Evolutionary conservation across 2,113 vertebrate species (phyloP).

Genomic region (Amphiprion percula): DNA sequence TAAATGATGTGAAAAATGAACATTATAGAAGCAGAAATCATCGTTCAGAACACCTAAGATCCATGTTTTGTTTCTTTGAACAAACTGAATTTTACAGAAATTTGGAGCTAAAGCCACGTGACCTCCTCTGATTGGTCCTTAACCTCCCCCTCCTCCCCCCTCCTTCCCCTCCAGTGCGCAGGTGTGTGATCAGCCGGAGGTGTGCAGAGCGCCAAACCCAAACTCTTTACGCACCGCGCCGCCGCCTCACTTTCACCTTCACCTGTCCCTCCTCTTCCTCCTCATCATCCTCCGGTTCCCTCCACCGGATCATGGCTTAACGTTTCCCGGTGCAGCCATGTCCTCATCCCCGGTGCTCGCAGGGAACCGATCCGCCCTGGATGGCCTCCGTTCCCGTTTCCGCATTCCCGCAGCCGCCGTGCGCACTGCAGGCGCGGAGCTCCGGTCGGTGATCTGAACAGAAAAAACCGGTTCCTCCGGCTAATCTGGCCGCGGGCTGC

Average conservation of each 20-base stretch:
- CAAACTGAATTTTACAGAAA: too few species aligned
- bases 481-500: slow-evolving; percentile 57
- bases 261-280: background rate
- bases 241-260: slow-evolving; percentile 13
- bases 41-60: too few species aligned
- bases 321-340: background rate
- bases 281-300: too few species aligned
- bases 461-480: slow-evolving; percentile 84
- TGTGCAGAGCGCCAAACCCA: slow-evolving; percentile 50
- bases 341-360: background rate
- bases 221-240: slow-evolving; percentile 43
- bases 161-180: background rate
- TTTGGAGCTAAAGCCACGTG: too few species aligned
- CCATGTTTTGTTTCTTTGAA: too few species aligned
- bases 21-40: too few species aligned
- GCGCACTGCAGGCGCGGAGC: slow-evolving; percentile 49
- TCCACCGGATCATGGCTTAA: background rate
- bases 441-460: slow-evolving; percentile 57
- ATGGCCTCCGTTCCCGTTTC: slow-evolving; percentile 66
- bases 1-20: too few species aligned
- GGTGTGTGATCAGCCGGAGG: slow-evolving; percentile 42
- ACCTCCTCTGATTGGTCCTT: too few species aligned
- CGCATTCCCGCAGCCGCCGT: slow-evolving; percentile 76
- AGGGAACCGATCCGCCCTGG: slow-evolving; percentile 36
- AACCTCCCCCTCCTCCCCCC: too few species aligned